A percentile compares a stretch with the other conserved stretches of the same genome.
These are phyloP conservation scores for Dinoponera quadriceps DNA, from an alignment of 1,140 invertebrate genomes.

Conservation along the genomic window DNA sequence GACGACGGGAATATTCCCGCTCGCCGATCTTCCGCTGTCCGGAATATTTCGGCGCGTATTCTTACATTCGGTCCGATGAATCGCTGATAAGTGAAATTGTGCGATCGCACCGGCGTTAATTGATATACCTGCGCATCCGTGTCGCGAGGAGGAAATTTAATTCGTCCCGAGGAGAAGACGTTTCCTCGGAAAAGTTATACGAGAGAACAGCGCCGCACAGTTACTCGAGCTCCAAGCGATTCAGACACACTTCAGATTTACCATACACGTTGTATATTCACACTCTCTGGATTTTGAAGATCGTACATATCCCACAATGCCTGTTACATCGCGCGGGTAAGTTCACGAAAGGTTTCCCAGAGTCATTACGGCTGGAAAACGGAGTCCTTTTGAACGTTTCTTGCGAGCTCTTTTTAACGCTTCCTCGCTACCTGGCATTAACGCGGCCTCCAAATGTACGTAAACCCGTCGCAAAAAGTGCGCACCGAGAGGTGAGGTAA, in stretches of 20 bases:
- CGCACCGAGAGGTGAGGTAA: slow-evolving; percentile 61
- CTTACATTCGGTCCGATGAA: slow-evolving; percentile 15
- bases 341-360: neutral
- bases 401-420: slow-evolving; percentile 7
- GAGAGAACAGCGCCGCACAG: neutral
- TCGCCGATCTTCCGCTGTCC: slow-evolving; percentile 48
- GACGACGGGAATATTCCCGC: slow-evolving; percentile 59
- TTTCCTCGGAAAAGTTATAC: neutral
- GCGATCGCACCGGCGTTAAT: neutral
- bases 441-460: slow-evolving; percentile 28
- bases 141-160: neutral
- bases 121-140: neutral
- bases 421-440: slow-evolving; percentile 16
- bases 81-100: slow-evolving; percentile 32
- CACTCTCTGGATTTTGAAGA: neutral
- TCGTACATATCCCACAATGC: neutral
- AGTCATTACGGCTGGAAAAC: slow-evolving; percentile 2
- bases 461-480: slow-evolving; percentile 31
- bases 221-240: neutral
- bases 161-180: neutral
- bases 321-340: neutral
- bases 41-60: slow-evolving; percentile 5
- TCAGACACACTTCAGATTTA: neutral
- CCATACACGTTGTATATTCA: neutral
- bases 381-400: slow-evolving; percentile 10